A percentile compares a stretch with the other conserved stretches of the same genome.
Conservation (phyloP, 1,140 invertebrate species). For the Drosophila micromelanica region DNA sequence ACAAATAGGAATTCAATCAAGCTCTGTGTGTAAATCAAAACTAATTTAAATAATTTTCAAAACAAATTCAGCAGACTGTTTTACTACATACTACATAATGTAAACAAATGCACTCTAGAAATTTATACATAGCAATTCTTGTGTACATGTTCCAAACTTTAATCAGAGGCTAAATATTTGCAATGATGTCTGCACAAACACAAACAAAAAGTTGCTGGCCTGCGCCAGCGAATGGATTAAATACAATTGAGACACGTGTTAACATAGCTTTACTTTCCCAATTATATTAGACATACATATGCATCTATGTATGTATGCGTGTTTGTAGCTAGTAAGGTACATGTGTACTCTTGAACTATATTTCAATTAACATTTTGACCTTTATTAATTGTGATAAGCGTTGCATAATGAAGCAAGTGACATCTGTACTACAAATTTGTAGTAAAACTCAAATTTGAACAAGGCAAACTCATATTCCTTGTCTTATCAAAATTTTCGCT, state of each 20-base stretch:
- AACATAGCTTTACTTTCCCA: neutral
- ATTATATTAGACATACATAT: neutral
- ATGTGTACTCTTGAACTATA: conserved; percentile 43
- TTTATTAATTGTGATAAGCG: conserved; percentile 62
- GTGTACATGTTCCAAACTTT: neutral
- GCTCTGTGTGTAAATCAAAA: neutral
- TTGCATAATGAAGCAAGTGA: conserved; percentile 37
- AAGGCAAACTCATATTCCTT: conserved; percentile 51
- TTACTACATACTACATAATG: neutral
- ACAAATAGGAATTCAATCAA: neutral
- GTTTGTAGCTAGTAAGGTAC: neutral
- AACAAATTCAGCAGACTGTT: neutral
- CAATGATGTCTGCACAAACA: conserved; percentile 40
- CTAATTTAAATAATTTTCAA: conserved; percentile 1
- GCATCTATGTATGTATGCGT: neutral
- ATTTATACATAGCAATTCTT: neutral
- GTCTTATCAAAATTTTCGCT: conserved; percentile 50
- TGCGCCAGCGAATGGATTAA: conserved; percentile 12
- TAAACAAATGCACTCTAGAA: neutral
- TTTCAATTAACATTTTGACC: conserved; percentile 69
- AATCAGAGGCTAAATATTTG: conserved; percentile 33
- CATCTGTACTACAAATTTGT: neutral
- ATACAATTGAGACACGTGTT: neutral
- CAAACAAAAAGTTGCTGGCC: neutral
- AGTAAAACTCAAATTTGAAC: conserved; percentile 1